phyloP scores from a whole-genome alignment of 2,113 vertebrate genomes.

The Cyprinodon brontotheroides region DNA sequence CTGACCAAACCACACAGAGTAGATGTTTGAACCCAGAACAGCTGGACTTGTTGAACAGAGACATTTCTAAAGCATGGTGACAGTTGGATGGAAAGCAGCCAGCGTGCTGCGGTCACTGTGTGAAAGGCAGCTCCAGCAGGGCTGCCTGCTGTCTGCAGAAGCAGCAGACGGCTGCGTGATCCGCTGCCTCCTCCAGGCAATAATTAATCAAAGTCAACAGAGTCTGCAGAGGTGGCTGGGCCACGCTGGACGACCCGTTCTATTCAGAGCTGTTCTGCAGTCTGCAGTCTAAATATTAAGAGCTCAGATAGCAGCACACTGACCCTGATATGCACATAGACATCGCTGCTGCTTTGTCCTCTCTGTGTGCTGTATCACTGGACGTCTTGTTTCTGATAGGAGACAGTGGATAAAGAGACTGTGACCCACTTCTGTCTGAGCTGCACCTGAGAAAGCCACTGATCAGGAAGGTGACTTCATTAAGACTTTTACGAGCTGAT shows the following conservation, averaged over 20 bases:
- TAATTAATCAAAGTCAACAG: conserved; percentile 50
- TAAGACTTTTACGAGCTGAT: not conserved
- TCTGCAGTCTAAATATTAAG: conserved; percentile 44
- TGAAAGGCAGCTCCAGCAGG: not conserved
- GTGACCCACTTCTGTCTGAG: conserved; percentile 27
- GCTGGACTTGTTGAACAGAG: no score
- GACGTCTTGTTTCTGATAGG: conserved; percentile 34
- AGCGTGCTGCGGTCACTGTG: not conserved
- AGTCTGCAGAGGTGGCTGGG: conserved; percentile 2
- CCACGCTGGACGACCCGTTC: conserved; percentile 16
- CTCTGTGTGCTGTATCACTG: conserved; percentile 40
- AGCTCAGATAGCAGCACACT: conserved; percentile 13
- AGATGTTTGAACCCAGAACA: not conserved
- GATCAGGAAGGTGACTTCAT: conserved; percentile 9
- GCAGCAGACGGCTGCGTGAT: conserved; percentile 1
- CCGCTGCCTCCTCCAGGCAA: conserved; percentile 12
- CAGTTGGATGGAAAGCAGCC: not conserved
- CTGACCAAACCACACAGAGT: not conserved
- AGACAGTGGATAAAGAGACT: conserved; percentile 29
- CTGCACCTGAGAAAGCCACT: conserved; percentile 4
- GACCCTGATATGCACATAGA: conserved; percentile 43
- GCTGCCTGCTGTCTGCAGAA: not conserved
- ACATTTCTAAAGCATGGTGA: not conserved
- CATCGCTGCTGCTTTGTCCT: conserved; percentile 19
- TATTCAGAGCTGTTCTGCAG: conserved; percentile 23